These are phyloP conservation scores for Corythaeola cristata DNA, from an alignment of 2,113 vertebrate genomes.

Conservation along the genomic window DNA sequence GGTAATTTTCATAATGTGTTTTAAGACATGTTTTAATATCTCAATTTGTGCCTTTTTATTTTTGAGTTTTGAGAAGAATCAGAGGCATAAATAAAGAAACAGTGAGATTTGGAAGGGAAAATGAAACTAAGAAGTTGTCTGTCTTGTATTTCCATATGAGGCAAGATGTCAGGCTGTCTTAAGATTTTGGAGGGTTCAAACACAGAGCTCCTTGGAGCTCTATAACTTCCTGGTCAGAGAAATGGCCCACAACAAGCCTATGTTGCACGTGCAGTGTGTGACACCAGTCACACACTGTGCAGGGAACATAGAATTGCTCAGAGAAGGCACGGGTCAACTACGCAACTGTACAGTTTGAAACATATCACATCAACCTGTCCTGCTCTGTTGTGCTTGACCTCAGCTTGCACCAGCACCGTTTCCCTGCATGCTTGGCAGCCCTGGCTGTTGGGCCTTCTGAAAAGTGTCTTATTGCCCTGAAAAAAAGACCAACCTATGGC, in stretches of 20 bases:
- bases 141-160: neutral
- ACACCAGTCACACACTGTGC: neutral
- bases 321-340: neutral
- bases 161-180: neutral
- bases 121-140: neutral
- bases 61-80: neutral
- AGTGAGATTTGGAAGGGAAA: neutral
- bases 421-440: neutral
- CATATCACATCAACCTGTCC: neutral
- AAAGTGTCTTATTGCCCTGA: neutral
- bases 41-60: neutral
- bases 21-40: neutral
- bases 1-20: neutral
- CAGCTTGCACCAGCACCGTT: neutral
- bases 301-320: neutral
- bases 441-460: neutral
- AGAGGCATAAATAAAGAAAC: neutral
- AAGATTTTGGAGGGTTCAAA: neutral
- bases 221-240: neutral
- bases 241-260: neutral
- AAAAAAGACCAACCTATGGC: neutral
- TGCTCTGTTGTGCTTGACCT: neutral
- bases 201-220: neutral
- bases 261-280: neutral
- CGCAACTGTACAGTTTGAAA: neutral